A percentile compares a stretch with the other conserved stretches of the same genome.
Conservation (phyloP, 2,113 vertebrate species). For the Rhinopomastus cyanomelas region DNA sequence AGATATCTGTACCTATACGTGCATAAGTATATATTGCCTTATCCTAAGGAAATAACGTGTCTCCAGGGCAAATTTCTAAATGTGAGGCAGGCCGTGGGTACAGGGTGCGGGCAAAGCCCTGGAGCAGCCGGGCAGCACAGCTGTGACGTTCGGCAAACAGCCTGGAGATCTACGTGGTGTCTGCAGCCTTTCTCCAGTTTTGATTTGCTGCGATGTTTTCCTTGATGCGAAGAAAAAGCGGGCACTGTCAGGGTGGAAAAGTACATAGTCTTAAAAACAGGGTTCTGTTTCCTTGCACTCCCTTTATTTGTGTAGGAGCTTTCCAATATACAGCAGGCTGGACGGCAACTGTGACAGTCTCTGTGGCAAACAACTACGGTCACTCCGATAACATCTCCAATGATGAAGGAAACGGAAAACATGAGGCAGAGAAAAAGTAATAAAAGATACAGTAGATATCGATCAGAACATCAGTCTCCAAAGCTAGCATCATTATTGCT, state of each 20-base stretch:
- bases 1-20: background rate
- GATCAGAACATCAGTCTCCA: constrained; percentile 9
- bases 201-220: background rate
- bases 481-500: constrained; percentile 11
- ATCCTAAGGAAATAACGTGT: background rate
- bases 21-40: background rate
- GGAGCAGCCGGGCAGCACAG: accelerated
- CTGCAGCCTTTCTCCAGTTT: background rate
- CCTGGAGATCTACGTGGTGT: background rate
- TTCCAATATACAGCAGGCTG: background rate
- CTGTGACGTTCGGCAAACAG: background rate
- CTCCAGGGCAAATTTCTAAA: background rate
- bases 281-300: background rate
- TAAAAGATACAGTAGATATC: constrained; percentile 49
- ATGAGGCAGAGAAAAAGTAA: constrained; percentile 7
- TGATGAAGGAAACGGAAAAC: constrained; percentile 52
- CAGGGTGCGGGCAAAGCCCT: accelerated
- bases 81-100: background rate
- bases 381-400: constrained; percentile 6
- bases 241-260: background rate
- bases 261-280: background rate
- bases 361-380: background rate
- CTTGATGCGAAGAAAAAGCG: background rate
- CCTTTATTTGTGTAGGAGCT: background rate
- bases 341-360: background rate